phyloP scores from a whole-genome alignment of 92 coral and sea anemone species.

The Montipora capitata region DNA sequence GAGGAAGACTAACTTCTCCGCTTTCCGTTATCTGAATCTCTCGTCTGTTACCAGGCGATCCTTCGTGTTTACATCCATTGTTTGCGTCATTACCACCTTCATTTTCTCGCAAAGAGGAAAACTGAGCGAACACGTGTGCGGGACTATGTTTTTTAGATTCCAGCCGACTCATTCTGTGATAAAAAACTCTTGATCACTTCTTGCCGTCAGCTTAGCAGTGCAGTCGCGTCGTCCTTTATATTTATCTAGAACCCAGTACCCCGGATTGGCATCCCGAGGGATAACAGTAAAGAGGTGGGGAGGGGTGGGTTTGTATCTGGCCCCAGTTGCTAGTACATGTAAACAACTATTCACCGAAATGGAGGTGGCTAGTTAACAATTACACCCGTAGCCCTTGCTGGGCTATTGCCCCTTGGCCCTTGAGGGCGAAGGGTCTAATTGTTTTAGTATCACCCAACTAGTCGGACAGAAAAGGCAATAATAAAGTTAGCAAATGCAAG shows the following conservation, averaged over 20 bases:
- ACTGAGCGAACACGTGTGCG: constrained; percentile 97
- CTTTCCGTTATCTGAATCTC: constrained; percentile 94
- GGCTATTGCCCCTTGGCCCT: too few relatives aligned
- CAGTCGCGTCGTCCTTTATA: not conserved
- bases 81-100: constrained; percentile 34
- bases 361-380: too few relatives aligned
- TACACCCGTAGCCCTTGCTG: too few relatives aligned
- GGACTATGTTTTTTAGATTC: constrained; percentile 88
- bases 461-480: too few relatives aligned
- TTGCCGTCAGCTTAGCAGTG: not conserved
- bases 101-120: constrained; percentile 78
- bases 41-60: constrained; percentile 51
- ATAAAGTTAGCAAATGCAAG: too few relatives aligned
- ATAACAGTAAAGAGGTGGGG: not conserved
- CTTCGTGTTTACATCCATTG: constrained; percentile 35
- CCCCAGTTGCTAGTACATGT: too few relatives aligned
- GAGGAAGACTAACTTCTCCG: constrained; percentile 91
- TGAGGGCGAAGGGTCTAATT: too few relatives aligned
- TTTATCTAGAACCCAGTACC: not conserved
- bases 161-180: constrained; percentile 74
- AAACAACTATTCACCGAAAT: too few relatives aligned
- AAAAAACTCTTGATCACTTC: not conserved
- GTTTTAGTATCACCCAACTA: too few relatives aligned
- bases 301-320: too few relatives aligned
- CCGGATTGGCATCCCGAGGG: not conserved